These are phyloP conservation scores for Podarcis lilfordi DNA, from an alignment of 2,797 vertebrate genomes.

Conservation along the genomic window DNA sequence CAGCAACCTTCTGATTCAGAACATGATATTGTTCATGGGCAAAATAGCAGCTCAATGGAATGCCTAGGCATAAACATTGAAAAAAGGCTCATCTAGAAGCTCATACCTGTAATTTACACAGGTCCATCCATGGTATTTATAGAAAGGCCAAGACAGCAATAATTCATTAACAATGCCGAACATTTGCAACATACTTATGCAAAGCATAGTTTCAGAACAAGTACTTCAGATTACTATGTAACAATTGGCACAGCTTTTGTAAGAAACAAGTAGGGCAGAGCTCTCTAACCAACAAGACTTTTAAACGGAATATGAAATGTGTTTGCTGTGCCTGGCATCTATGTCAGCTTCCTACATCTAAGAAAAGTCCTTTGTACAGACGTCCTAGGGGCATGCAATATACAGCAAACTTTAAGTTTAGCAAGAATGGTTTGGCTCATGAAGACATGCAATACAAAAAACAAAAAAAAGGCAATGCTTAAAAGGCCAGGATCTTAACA, in stretches of 20 bases:
- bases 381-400: no score
- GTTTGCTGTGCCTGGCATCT: neutral
- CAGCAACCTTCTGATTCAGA: slow-evolving; percentile 19
- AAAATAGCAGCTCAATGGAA: slow-evolving; percentile 30
- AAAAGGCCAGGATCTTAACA: neutral
- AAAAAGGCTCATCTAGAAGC: neutral
- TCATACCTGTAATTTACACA: neutral
- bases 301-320: neutral
- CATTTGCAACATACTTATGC: neutral
- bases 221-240: neutral
- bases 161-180: neutral
- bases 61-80: slow-evolving; percentile 24
- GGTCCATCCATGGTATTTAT: neutral
- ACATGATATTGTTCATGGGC: neutral
- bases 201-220: neutral
- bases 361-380: no score
- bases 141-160: neutral
- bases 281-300: neutral
- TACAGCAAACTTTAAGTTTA: no score
- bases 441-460: no score
- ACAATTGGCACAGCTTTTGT: neutral
- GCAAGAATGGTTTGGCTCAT: no score
- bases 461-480: neutral
- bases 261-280: neutral
- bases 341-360: no score